Evolutionary conservation across 1,140 invertebrate genomes (phyloP).

Genomic region (Anoplolepis gracilipes): DNA sequence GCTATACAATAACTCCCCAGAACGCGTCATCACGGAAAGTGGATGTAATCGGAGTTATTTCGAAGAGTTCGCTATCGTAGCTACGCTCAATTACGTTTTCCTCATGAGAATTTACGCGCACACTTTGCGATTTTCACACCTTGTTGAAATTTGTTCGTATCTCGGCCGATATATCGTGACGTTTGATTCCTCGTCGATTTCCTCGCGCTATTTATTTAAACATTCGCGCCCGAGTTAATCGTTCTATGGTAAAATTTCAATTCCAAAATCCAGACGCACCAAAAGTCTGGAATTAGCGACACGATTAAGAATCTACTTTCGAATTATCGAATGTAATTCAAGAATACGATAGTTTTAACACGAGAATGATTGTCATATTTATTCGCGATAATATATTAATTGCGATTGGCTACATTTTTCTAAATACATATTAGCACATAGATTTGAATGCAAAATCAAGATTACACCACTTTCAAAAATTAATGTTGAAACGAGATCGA

Average conservation of each 20-base stretch:
- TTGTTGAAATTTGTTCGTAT: neutral
- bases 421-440: neutral
- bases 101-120: neutral
- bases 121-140: neutral
- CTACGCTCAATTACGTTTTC: neutral
- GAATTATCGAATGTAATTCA: neutral
- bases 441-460: neutral
- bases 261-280: neutral
- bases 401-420: neutral
- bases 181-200: neutral
- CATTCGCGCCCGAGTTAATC: neutral
- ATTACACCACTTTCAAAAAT: neutral
- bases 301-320: neutral
- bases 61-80: neutral
- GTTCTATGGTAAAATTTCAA: neutral
- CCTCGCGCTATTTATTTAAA: neutral
- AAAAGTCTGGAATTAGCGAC: neutral
- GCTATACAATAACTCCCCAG: neutral
- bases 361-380: neutral
- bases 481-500: neutral
- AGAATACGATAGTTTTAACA: neutral
- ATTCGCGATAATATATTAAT: neutral
- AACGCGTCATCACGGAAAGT: neutral
- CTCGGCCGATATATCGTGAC: neutral
- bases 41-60: neutral